phyloP scores from a whole-genome alignment of 1,140 invertebrate species.

The Heliconius melpomene region DNA sequence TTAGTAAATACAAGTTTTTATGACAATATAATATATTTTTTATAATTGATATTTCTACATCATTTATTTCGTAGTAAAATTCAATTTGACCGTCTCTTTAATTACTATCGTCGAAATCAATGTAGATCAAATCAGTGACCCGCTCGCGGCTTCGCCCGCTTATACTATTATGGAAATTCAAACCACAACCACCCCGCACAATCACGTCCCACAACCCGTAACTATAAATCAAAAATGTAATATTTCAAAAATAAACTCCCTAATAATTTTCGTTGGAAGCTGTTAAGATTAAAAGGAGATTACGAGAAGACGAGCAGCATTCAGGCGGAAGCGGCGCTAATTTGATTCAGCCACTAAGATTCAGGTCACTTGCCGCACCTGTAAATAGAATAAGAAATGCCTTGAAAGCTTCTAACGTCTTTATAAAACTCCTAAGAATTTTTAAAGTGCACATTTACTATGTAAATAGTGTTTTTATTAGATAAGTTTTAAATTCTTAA shows the following conservation, averaged over 20 bases:
- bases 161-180: not conserved
- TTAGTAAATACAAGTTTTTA: not conserved
- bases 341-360: slow-evolving; percentile 37
- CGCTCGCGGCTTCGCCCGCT: not conserved
- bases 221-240: not conserved
- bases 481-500: not conserved
- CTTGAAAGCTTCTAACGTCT: slow-evolving; percentile 40
- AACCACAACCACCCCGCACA: not conserved
- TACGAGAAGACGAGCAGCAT: slow-evolving; percentile 24
- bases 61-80: too few relatives aligned
- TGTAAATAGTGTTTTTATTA: not conserved
- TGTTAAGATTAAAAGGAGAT: slow-evolving; percentile 33
- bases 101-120: too few relatives aligned
- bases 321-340: slow-evolving; percentile 29
- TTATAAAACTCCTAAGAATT: slow-evolving; percentile 21
- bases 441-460: slow-evolving; percentile 13
- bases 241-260: slow-evolving; percentile 16
- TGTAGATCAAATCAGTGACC: too few relatives aligned
- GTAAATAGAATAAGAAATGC: slow-evolving; percentile 50
- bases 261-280: slow-evolving; percentile 19
- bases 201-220: not conserved
- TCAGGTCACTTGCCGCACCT: slow-evolving; percentile 48
- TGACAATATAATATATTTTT: too few relatives aligned
- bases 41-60: too few relatives aligned
- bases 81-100: too few relatives aligned